These are phyloP conservation scores for Trididemnum clinides DNA, from an alignment of 23 tunicate genomes.

Conservation along the genomic window DNA sequence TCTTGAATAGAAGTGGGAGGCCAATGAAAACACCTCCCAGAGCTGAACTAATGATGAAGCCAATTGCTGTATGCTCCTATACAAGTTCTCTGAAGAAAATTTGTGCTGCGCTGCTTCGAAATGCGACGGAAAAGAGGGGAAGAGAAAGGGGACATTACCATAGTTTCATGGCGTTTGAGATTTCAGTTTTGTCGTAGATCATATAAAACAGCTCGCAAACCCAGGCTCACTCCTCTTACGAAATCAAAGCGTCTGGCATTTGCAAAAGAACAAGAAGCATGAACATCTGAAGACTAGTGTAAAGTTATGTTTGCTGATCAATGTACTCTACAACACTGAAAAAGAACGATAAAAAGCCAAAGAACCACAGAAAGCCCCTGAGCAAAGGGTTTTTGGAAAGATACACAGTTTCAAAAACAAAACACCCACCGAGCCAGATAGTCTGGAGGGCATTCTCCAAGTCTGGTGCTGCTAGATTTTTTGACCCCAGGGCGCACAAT, in stretches of 20 bases:
- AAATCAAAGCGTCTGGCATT: slow-evolving; percentile 29
- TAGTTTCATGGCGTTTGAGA: slow-evolving; percentile 13
- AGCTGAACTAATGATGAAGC: no score
- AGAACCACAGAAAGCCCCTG: slow-evolving; percentile 5
- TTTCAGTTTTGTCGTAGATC: slow-evolving; percentile 3
- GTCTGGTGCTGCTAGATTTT: slow-evolving; percentile 27
- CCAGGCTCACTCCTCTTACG: slow-evolving; percentile 22
- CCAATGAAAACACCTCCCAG: no score
- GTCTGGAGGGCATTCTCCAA: slow-evolving; percentile 6
- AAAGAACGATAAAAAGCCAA: no score
- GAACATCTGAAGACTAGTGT: not conserved
- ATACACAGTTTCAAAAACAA: slow-evolving; percentile 8
- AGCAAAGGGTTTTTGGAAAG: not conserved
- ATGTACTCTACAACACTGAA: slow-evolving; percentile 10
- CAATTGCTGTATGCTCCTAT: no score
- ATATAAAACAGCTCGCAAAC: slow-evolving; percentile 13
- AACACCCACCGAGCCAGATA: slow-evolving; percentile 24
- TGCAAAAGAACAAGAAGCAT: slow-evolving; percentile 28
- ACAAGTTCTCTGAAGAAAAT: no score
- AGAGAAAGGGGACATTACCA: no score
- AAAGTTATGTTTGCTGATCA: slow-evolving; percentile 9
- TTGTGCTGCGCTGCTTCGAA: no score
- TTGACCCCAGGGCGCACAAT: slow-evolving; percentile 2
- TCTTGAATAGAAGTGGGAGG: no score
- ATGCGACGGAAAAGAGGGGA: no score